A percentile compares a stretch with the other conserved stretches of the same genome.
Evolutionary conservation across 2,797 vertebrate species (phyloP).

Genomic region (Bothrops alternatus): DNA sequence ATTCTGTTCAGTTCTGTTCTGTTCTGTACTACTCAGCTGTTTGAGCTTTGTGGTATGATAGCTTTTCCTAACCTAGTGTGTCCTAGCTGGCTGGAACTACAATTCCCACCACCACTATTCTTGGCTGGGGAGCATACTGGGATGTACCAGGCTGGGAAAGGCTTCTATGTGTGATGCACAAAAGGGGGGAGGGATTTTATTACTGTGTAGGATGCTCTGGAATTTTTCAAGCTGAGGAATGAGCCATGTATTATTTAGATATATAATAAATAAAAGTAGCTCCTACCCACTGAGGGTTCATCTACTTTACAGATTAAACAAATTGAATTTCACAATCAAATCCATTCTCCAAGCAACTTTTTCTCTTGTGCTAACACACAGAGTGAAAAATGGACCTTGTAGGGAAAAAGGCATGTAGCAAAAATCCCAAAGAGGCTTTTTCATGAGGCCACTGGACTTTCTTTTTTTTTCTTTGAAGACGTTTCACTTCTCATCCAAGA

Average conservation of each 20-base stretch:
- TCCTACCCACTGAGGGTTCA: neutral
- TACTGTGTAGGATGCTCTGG: neutral
- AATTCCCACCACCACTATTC: neutral
- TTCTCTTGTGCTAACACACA: neutral
- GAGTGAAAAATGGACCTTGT: neutral
- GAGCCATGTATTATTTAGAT: neutral
- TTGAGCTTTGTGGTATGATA: neutral
- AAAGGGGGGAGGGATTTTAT: neutral
- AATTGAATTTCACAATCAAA: neutral
- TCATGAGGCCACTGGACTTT: too few relatives aligned
- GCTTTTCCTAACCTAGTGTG: neutral
- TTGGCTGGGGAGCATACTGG: neutral
- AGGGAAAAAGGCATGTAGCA: neutral
- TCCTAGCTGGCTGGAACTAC: too few relatives aligned
- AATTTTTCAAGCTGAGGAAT: neutral
- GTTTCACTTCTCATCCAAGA: too few relatives aligned
- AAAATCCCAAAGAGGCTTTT: too few relatives aligned
- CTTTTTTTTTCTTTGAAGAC: too few relatives aligned
- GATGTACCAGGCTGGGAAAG: neutral
- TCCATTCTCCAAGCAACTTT: neutral
- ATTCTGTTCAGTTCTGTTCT: neutral
- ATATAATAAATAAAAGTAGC: neutral
- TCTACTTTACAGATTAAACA: neutral
- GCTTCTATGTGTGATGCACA: neutral
- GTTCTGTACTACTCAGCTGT: neutral